These are phyloP conservation scores for Pocillopora grandis DNA, from an alignment of 92 coral and sea anemone species.

Conservation along the genomic window DNA sequence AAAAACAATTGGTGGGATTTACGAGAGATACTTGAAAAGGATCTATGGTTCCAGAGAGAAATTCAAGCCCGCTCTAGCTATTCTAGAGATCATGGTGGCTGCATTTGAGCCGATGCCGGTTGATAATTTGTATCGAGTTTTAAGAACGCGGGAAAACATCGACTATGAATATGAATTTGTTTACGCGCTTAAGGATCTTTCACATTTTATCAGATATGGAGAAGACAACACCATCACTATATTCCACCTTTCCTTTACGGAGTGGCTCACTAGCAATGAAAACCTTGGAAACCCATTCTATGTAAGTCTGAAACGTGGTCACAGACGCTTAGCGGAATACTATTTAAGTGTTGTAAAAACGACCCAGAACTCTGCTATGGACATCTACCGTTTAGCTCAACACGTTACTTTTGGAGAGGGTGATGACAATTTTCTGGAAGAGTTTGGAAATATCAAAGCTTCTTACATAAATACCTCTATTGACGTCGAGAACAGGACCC, in stretches of 20 bases:
- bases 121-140: conserved; percentile 29
- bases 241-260: conserved; percentile 63
- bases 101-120: conserved; percentile 50
- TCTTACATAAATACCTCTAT: conserved; percentile 31
- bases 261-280: conserved; percentile 64
- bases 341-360: conserved; percentile 8
- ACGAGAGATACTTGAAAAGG: conserved; percentile 58
- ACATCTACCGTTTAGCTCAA: conserved; percentile 57
- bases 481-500: conserved; percentile 36
- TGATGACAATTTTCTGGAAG: neutral
- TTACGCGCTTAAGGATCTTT: conserved; percentile 41
- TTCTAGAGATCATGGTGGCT: conserved; percentile 69
- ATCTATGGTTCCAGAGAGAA: conserved; percentile 48
- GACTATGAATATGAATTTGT: conserved; percentile 58
- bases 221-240: conserved; percentile 43
- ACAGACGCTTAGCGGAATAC: conserved; percentile 45
- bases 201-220: conserved; percentile 49
- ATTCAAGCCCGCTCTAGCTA: conserved; percentile 40
- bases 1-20: conserved; percentile 57
- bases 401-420: conserved; percentile 52
- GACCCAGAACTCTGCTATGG: conserved; percentile 5
- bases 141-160: conserved; percentile 27
- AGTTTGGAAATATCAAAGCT: conserved; percentile 36
- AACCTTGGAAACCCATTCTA: conserved; percentile 49
- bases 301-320: conserved; percentile 60